Evolutionary conservation across 2,797 vertebrate genomes (phyloP), one percentile per base, ranked within the genome.

Genomic region (Nannoperca obscura): DNA sequence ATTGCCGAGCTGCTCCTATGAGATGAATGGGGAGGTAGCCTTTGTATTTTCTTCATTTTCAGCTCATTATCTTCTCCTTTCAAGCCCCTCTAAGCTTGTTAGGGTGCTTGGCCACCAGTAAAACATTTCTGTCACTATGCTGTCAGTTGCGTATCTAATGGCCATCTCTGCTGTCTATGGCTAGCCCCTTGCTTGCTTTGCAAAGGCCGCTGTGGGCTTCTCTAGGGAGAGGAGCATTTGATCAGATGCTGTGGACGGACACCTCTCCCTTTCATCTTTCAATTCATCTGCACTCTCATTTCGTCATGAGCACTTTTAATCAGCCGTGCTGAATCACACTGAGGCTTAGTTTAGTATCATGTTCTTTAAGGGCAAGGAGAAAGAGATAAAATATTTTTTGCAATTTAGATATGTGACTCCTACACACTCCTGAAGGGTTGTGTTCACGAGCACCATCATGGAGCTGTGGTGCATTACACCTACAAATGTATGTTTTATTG

Each of bases 21-120:
- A 89, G 83, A 88, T 80, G 80, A 90, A 87, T 74, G 20, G 46
- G 55, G 61, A 86, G 60, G 74, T 58, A 53, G 74, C 58, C 40
- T 79, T 79, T 85, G 67, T 76, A 70, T 89, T 79, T 79, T 30
- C 40, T 81, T 86, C 83, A 84, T 87, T 91, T 88, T 84, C 82
- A 76, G 78, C 85, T 92, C 86, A 92, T 93, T 93, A 93, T 85
- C 68, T 53, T 64, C 78, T 80, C 76, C 69, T 88, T 87, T 91
- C 68, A 80, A 83, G 76, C 34, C 71, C 54, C 50, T 74, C 58
- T 70, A 73, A 86, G 86, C 86, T 81, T 88, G 84, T 91, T 88
- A 87, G 76, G 76, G 83, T 75, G 68, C 78, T 63, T 68, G 83
- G 77, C 68, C 83, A 84, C 65, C 60, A 80, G 82, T 89, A 83